These are phyloP conservation scores for Conchocele bisecta DNA, from an alignment of 2,888 invertebrate species.

Conservation along the genomic window DNA sequence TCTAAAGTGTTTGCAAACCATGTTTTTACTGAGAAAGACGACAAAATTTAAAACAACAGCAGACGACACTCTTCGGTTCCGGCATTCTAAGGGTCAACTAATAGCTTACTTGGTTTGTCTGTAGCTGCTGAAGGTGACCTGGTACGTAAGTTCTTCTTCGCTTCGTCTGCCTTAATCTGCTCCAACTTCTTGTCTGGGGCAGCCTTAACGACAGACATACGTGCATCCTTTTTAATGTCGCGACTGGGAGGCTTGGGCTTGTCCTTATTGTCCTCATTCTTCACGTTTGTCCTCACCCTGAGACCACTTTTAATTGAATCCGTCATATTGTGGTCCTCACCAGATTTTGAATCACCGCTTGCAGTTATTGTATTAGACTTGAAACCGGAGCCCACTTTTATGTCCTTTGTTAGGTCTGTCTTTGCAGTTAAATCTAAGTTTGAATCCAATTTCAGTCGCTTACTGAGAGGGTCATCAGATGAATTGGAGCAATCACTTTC, in stretches of 20 bases:
- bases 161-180: constrained; percentile 34
- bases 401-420: constrained; percentile 40
- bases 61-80: no score
- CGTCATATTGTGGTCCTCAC: constrained; percentile 34
- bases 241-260: constrained; percentile 38
- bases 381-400: constrained; percentile 23
- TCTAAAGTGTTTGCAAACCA: no score
- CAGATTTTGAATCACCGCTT: constrained; percentile 24
- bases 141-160: constrained; percentile 32
- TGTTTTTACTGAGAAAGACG: no score
- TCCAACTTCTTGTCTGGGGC: constrained; percentile 47
- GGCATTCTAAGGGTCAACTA: no score
- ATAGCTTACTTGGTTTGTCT: constrained; percentile 20
- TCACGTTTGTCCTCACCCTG: constrained; percentile 58
- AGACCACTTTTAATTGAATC: constrained; percentile 60
- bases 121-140: constrained; percentile 55
- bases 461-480: constrained; percentile 39
- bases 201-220: constrained; percentile 33
- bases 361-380: constrained; percentile 23
- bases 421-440: constrained; percentile 30
- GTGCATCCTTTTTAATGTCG: constrained; percentile 52
- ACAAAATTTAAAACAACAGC: no score
- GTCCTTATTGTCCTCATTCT: constrained; percentile 45
- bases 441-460: constrained; percentile 44
- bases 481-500: constrained; percentile 38